phyloP scores from a whole-genome alignment of 2,888 invertebrate species.

The Pseudolycoriella hygida region DNA sequence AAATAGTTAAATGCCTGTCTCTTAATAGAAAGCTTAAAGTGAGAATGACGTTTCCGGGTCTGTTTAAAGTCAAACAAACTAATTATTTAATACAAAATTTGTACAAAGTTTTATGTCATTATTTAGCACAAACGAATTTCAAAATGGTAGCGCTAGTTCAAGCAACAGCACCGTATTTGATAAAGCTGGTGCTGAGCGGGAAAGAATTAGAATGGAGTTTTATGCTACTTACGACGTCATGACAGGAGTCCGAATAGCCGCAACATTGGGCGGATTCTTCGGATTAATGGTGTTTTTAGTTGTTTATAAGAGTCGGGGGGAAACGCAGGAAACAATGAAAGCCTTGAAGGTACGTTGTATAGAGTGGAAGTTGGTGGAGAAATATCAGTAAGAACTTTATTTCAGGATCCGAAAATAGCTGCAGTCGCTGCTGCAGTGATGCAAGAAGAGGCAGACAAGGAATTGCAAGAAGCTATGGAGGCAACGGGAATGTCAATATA shows the following conservation, averaged over 20 bases:
- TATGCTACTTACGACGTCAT: slow-evolving; percentile 85
- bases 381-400: neutral
- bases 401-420: slow-evolving; percentile 56
- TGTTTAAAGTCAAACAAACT: no score
- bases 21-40: no score
- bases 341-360: slow-evolving; percentile 35
- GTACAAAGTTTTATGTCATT: no score
- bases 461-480: slow-evolving; percentile 55
- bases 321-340: slow-evolving; percentile 52
- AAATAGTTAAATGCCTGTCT: no score
- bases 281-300: slow-evolving; percentile 80
- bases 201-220: slow-evolving; percentile 60
- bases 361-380: no score
- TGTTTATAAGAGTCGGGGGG: slow-evolving; percentile 75
- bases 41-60: no score
- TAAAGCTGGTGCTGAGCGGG: slow-evolving; percentile 34
- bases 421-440: slow-evolving; percentile 63
- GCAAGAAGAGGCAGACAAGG: slow-evolving; percentile 54
- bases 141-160: neutral
- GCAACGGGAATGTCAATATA: slow-evolving; percentile 37
- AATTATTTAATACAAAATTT: no score
- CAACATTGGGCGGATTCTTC: slow-evolving; percentile 80
- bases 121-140: neutral
- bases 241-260: slow-evolving; percentile 84
- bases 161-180: neutral